These are phyloP conservation scores for Stenolophus ochropezus DNA, from an alignment of 2,888 invertebrate species.

Conservation along the genomic window DNA sequence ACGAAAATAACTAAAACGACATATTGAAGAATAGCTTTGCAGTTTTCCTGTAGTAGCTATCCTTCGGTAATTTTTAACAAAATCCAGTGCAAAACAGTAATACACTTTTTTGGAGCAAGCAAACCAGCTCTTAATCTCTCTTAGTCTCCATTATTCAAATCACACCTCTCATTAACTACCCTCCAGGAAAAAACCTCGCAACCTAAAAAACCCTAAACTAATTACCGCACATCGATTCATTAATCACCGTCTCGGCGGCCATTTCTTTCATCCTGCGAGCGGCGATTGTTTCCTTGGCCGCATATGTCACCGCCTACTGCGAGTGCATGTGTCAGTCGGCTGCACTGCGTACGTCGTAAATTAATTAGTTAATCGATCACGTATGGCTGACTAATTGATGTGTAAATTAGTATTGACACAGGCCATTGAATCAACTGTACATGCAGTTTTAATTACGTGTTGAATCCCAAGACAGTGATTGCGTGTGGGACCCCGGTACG, in stretches of 20 bases:
- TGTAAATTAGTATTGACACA: conserved; percentile 59
- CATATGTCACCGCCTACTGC: conserved; percentile 49
- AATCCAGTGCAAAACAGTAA: not conserved
- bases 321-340: conserved; percentile 46
- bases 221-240: conserved; percentile 33
- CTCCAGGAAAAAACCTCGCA: not conserved
- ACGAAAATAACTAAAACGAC: not conserved
- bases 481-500: not conserved
- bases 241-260: conserved; percentile 22
- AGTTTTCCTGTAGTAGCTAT: not conserved
- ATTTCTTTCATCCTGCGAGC: not conserved
- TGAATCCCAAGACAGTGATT: conserved; percentile 48
- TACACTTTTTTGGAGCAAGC: not conserved
- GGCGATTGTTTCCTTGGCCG: conserved; percentile 34
- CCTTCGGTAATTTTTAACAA: not conserved
- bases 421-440: conserved; percentile 52
- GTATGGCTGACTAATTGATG: conserved; percentile 58
- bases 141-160: conserved; percentile 14
- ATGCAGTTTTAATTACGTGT: conserved; percentile 56
- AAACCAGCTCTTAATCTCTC: not conserved
- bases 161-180: conserved; percentile 13
- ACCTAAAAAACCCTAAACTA: conserved; percentile 38
- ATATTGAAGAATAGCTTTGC: not conserved
- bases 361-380: conserved; percentile 59
- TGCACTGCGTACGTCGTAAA: conserved; percentile 45